Evolutionary conservation across 1,140 invertebrate species (phyloP).

Genomic region (Homalodisca vitripennis): DNA sequence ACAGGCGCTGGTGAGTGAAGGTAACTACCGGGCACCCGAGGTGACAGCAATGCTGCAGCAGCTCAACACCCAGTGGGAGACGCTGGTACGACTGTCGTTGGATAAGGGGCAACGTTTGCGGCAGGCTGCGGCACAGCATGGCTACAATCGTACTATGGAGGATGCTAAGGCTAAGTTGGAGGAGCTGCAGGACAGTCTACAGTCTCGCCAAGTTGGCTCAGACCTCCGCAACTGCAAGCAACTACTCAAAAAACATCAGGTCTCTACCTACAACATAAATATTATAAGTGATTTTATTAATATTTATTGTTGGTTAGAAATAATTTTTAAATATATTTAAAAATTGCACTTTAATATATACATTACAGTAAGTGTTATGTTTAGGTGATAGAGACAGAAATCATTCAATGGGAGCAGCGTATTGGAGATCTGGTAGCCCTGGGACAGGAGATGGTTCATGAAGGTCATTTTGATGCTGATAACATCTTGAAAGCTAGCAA

Average conservation of each 20-base stretch:
- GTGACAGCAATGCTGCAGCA: constrained; percentile 63
- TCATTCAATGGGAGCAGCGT: constrained; percentile 73
- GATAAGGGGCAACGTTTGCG: constrained; percentile 81
- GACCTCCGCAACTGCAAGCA: constrained; percentile 88
- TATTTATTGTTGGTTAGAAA: background rate
- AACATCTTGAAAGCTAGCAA: constrained; percentile 80
- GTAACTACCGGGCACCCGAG: constrained; percentile 67
- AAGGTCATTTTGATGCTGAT: constrained; percentile 90
- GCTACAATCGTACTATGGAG: constrained; percentile 73
- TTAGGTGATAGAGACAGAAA: constrained; percentile 74
- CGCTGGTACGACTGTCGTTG: constrained; percentile 64
- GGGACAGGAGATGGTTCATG: constrained; percentile 86
- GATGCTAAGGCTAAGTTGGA: constrained; percentile 78
- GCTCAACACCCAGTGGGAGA: constrained; percentile 72
- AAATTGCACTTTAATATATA: background rate
- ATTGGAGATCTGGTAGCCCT: constrained; percentile 72
- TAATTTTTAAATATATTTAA: background rate
- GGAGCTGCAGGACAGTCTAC: constrained; percentile 72
- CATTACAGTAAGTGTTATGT: constrained; percentile 28
- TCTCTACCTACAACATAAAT: constrained; percentile 33
- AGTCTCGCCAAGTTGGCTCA: constrained; percentile 75
- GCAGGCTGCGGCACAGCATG: constrained; percentile 78
- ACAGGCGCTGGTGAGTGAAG: constrained; percentile 65
- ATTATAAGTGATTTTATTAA: background rate
- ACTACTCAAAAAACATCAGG: constrained; percentile 81